A percentile compares a stretch with the other conserved stretches of the same genome.
These are phyloP conservation scores for Drosophila ezoana DNA, from an alignment of 2,888 invertebrate species.

Conservation along the genomic window DNA sequence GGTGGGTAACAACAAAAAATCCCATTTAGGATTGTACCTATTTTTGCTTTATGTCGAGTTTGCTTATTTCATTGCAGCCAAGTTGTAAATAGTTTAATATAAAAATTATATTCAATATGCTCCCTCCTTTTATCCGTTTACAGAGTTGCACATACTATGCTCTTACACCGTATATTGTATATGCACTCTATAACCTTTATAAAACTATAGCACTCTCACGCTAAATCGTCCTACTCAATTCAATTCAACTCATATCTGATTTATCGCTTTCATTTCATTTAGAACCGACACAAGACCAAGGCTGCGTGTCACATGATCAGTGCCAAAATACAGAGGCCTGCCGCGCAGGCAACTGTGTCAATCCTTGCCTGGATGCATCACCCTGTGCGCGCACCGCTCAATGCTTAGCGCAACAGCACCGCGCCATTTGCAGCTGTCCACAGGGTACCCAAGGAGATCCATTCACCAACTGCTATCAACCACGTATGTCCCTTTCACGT, in stretches of 20 bases:
- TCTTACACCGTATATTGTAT: constrained; percentile 30
- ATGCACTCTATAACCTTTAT: constrained; percentile 63
- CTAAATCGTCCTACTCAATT: too few species aligned
- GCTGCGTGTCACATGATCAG: constrained; percentile 90
- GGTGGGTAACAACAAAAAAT: constrained; percentile 86
- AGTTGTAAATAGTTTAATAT: constrained; percentile 44
- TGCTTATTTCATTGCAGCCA: constrained; percentile 72
- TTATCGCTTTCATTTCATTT: background rate
- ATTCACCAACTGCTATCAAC: constrained; percentile 89
- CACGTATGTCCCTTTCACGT: constrained; percentile 64
- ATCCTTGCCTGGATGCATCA: constrained; percentile 88
- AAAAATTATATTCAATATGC: constrained; percentile 9
- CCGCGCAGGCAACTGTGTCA: constrained; percentile 90
- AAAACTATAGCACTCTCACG: constrained; percentile 60
- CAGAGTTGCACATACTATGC: constrained; percentile 58
- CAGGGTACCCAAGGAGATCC: constrained; percentile 91
- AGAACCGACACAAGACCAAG: constrained; percentile 85
- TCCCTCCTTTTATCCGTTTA: constrained; percentile 18
- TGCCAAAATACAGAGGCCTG: constrained; percentile 91
- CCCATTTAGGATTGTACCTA: background rate
- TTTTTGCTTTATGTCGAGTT: constrained; percentile 52
- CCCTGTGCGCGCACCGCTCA: constrained; percentile 92
- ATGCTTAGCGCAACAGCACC: constrained; percentile 91
- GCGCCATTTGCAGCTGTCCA: constrained; percentile 91
- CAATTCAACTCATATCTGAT: constrained; percentile 6